A percentile compares a stretch with the other conserved stretches of the same genome.
Evolutionary conservation across 53 echinoderm and acorn worm species (phyloP).

Genomic region (Henricia sp.): DNA sequence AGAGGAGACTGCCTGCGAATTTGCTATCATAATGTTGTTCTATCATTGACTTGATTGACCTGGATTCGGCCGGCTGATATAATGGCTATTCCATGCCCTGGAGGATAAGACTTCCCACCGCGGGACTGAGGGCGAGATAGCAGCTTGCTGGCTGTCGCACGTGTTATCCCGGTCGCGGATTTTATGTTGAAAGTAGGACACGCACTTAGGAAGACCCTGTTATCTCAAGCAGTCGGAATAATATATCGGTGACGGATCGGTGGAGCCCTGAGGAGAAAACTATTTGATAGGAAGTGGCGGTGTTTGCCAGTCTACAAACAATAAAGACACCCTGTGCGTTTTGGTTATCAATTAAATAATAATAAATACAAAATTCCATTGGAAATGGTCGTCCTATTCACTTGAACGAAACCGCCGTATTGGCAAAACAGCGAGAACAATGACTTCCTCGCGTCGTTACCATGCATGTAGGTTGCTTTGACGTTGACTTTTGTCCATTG

Average conservation of each 20-base stretch:
- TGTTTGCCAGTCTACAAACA: slow-evolving; percentile 42
- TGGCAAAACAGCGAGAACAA: too few species aligned
- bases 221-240: slow-evolving; percentile 53
- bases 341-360: slow-evolving; percentile 7
- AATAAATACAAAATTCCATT: background rate
- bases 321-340: slow-evolving; percentile 3
- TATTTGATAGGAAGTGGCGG: slow-evolving; percentile 50
- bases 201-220: slow-evolving; percentile 41
- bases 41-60: slow-evolving; percentile 65
- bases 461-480: too few species aligned
- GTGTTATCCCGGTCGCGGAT: slow-evolving; percentile 16
- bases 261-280: slow-evolving; percentile 47
- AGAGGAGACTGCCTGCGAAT: slow-evolving; percentile 42
- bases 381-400: background rate
- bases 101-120: background rate
- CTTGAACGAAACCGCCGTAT: too few species aligned
- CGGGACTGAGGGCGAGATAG: background rate
- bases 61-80: slow-evolving; percentile 46
- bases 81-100: slow-evolving; percentile 54
- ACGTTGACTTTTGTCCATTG: too few species aligned
- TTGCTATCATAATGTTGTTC: slow-evolving; percentile 68
- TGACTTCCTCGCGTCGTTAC: too few species aligned
- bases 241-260: slow-evolving; percentile 61
- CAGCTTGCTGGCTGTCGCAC: background rate
- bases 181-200: slow-evolving; percentile 43